A percentile compares a stretch with the other conserved stretches of the same genome.
These are phyloP conservation scores for Epinephelus awoara DNA, from an alignment of 2,797 vertebrate species.

Conservation along the genomic window DNA sequence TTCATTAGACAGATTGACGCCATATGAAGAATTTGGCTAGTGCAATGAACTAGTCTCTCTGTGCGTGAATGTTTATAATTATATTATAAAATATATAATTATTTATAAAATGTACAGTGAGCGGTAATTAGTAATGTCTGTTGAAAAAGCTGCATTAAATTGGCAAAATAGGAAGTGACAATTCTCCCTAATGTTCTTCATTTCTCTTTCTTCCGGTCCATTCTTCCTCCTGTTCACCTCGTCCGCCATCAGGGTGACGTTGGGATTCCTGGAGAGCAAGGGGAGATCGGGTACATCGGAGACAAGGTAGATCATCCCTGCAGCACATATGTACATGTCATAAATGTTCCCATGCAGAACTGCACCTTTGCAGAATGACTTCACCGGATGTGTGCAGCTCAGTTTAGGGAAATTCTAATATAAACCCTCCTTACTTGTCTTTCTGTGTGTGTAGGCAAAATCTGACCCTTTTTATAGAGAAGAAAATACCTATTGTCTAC, in stretches of 20 bases:
- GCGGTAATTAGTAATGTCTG: slow-evolving; percentile 51
- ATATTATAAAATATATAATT: too few species aligned
- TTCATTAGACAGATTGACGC: slow-evolving; percentile 49
- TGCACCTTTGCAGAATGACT: slow-evolving; percentile 57
- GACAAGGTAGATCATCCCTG: slow-evolving; percentile 89
- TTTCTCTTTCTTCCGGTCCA: slow-evolving; percentile 51
- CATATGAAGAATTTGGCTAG: slow-evolving; percentile 58
- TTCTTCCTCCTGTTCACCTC: slow-evolving; percentile 49
- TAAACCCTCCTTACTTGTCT: slow-evolving; percentile 67
- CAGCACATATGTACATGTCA: slow-evolving; percentile 13
- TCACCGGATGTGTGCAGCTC: slow-evolving; percentile 70
- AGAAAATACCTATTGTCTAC: too few species aligned
- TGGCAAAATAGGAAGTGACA: slow-evolving; percentile 30
- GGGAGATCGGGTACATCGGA: slow-evolving; percentile 94
- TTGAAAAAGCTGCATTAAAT: slow-evolving; percentile 48
- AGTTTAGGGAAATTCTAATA: slow-evolving; percentile 66
- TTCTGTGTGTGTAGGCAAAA: slow-evolving; percentile 56
- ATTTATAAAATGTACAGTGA: slow-evolving; percentile 22
- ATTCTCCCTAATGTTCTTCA: slow-evolving; percentile 64
- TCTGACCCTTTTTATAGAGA: slow-evolving; percentile 23
- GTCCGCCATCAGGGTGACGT: slow-evolving; percentile 90
- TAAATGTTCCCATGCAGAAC: not conserved
- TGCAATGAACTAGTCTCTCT: slow-evolving; percentile 22
- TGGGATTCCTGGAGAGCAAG: slow-evolving; percentile 93
- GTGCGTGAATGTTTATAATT: slow-evolving; percentile 28